These are phyloP conservation scores for Rambutsinella grinnellia DNA, from an alignment of 2,888 invertebrate genomes.

Conservation along the genomic window DNA sequence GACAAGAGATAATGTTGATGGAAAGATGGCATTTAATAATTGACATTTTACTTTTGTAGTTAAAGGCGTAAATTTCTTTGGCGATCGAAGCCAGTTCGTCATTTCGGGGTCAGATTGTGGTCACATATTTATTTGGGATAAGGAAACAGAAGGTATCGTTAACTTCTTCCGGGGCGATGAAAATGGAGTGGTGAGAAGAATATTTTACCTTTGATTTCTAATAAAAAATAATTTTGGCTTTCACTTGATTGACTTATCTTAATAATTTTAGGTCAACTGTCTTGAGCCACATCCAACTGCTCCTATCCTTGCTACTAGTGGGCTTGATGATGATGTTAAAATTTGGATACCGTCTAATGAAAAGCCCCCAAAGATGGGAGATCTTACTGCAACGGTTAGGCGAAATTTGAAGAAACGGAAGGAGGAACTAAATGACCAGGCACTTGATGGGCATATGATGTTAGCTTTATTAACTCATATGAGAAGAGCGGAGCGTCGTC, in stretches of 20 bases:
- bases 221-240: background rate
- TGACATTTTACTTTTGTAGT: too few species aligned
- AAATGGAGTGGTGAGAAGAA: conserved; percentile 82
- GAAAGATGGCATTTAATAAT: too few species aligned
- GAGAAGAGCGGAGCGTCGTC: conserved; percentile 69
- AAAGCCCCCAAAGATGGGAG: conserved; percentile 73
- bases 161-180: conserved; percentile 87
- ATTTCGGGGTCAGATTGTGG: conserved; percentile 96
- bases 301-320: conserved; percentile 83
- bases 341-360: conserved; percentile 87
- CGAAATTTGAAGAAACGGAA: conserved; percentile 70
- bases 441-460: conserved; percentile 72
- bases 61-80: conserved; percentile 95
- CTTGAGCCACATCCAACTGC: conserved; percentile 85
- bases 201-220: conserved; percentile 56
- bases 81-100: conserved; percentile 89
- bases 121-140: conserved; percentile 89
- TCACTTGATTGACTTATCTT: conserved; percentile 5
- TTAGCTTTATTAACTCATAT: conserved; percentile 73
- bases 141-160: conserved; percentile 87
- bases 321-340: conserved; percentile 91
- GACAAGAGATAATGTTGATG: too few species aligned
- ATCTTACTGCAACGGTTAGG: conserved; percentile 67
- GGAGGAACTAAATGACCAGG: conserved; percentile 69
- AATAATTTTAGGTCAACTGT: conserved; percentile 80